Percentiles rank a stretch among this genome's conserved stretches.
These are phyloP conservation scores for Acleris sparsana DNA, from an alignment of 2,888 invertebrate genomes.

Conservation along the genomic window DNA sequence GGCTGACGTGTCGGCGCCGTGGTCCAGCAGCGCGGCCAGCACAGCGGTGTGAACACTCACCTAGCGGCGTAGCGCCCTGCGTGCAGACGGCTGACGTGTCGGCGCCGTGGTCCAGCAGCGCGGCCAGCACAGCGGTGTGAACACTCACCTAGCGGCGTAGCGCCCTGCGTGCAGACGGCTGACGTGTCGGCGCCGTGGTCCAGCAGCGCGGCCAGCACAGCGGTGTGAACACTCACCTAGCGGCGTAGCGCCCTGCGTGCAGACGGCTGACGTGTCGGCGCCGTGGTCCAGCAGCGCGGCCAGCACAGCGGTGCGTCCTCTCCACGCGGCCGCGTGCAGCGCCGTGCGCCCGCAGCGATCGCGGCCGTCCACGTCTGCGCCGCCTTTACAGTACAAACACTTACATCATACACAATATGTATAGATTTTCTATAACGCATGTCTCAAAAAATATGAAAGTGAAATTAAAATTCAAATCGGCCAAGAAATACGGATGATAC, in stretches of 20 bases:
- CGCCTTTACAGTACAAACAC: slow-evolving; percentile 44
- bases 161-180: slow-evolving; percentile 97
- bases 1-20: slow-evolving; percentile 91
- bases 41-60: slow-evolving; percentile 85
- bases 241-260: slow-evolving; percentile 98
- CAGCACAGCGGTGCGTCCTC: slow-evolving; percentile 94
- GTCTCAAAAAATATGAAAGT: no score
- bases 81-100: slow-evolving; percentile 95
- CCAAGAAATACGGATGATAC: no score
- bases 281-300: slow-evolving; percentile 90
- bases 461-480: no score
- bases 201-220: slow-evolving; percentile 91
- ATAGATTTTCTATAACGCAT: no score
- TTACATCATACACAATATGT: no score
- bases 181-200: slow-evolving; percentile 92
- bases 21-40: slow-evolving; percentile 83
- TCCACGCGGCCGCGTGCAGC: slow-evolving; percentile 97
- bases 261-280: slow-evolving; percentile 93
- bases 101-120: slow-evolving; percentile 82
- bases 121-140: slow-evolving; percentile 88
- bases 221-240: slow-evolving; percentile 83
- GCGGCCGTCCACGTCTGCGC: slow-evolving; percentile 93
- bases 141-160: slow-evolving; percentile 90
- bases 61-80: slow-evolving; percentile 97
- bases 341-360: slow-evolving; percentile 95